Conservation (phyloP, 2,113 vertebrate genomes). For the Pollachius pollachius region DNA sequence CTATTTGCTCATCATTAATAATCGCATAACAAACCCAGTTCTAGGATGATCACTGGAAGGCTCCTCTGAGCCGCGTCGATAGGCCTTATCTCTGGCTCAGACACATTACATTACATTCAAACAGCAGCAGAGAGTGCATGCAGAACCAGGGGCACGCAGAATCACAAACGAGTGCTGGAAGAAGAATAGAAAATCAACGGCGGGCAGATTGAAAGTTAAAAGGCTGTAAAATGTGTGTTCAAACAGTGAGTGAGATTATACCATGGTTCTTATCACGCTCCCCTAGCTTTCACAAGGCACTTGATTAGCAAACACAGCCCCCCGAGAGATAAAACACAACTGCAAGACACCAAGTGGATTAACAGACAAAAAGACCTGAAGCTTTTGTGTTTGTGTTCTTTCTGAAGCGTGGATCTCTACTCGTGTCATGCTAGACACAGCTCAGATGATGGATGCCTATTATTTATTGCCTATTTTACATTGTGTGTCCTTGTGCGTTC, state of each 20-base stretch:
- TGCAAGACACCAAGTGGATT: constrained; percentile 48
- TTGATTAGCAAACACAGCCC: constrained; percentile 67
- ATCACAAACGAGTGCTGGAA: constrained; percentile 33
- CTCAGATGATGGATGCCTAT: no score
- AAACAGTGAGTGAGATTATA: constrained; percentile 52
- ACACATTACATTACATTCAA: constrained; percentile 22
- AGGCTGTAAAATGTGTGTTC: constrained; percentile 67
- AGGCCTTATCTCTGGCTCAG: constrained; percentile 47
- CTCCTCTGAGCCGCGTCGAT: constrained; percentile 26
- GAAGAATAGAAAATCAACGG: constrained; percentile 55
- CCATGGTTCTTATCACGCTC: constrained; percentile 52
- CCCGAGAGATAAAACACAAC: constrained; percentile 56
- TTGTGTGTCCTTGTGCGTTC: no score
- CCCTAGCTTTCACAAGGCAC: constrained; percentile 65
- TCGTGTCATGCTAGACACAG: no score
- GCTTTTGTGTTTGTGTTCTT: constrained; percentile 47
- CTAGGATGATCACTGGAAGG: neutral
- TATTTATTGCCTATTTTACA: no score
- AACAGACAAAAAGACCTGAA: constrained; percentile 56
- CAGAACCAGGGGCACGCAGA: constrained; percentile 21
- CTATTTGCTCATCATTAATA: neutral
- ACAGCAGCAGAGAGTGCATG: constrained; percentile 20
- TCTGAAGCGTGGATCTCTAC: neutral
- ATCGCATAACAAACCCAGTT: neutral
- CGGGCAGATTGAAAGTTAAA: constrained; percentile 68